phyloP scores from a whole-genome alignment of 1,140 invertebrate genomes.

The Neocloeon triangulifer region DNA sequence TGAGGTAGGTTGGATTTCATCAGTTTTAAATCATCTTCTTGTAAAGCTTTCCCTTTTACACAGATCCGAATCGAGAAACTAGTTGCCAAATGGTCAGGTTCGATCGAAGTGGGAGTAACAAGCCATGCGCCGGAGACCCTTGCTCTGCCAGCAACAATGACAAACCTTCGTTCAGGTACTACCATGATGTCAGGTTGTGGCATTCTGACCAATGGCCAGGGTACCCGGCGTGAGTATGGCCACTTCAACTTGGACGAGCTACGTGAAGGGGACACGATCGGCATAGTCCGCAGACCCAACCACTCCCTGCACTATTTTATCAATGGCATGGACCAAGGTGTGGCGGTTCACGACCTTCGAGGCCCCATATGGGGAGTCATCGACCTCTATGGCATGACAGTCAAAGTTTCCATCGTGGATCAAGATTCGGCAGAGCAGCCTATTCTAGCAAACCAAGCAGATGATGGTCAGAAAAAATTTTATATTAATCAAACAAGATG shows the following conservation, averaged over 20 bases:
- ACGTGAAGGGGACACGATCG: conserved; percentile 69
- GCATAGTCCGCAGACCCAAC: conserved; percentile 57
- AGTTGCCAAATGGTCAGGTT: conserved; percentile 82
- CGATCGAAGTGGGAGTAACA: conserved; percentile 85
- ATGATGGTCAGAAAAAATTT: no score
- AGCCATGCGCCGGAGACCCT: conserved; percentile 74
- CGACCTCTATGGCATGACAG: conserved; percentile 91
- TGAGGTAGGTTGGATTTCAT: conserved; percentile 38
- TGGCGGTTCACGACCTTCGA: conserved; percentile 59
- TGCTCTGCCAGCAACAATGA: conserved; percentile 92
- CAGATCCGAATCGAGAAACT: conserved; percentile 70
- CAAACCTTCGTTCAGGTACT: conserved; percentile 83
- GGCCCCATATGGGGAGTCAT: conserved; percentile 72
- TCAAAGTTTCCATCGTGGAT: conserved; percentile 42
- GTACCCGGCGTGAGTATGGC: conserved; percentile 75
- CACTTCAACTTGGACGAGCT: conserved; percentile 88
- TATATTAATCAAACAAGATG: no score
- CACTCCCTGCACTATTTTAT: conserved; percentile 83
- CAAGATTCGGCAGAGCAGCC: no score
- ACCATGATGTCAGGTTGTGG: conserved; percentile 96
- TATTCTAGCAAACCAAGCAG: no score
- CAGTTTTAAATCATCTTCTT: no score
- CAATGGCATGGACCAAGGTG: conserved; percentile 79
- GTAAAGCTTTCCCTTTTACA: conserved; percentile 11
- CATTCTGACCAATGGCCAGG: conserved; percentile 83